These are phyloP conservation scores for Oscheius myriophilus DNA, from an alignment of 2,888 invertebrate species.

Conservation along the genomic window DNA sequence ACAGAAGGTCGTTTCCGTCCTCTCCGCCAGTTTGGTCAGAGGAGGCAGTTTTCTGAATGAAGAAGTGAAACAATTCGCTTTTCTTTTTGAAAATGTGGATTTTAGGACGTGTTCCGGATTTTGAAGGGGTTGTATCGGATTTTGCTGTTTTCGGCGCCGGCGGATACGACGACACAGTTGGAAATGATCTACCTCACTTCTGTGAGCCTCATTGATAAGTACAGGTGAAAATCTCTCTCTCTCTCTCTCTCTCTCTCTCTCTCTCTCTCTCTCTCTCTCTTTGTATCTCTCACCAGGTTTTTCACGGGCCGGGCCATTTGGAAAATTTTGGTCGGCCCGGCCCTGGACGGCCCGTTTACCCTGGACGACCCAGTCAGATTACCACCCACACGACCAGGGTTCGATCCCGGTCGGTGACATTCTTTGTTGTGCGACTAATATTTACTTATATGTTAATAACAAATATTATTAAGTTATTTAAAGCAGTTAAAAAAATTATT, in stretches of 20 bases:
- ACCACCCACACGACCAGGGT: too few relatives aligned
- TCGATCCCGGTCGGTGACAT: too few relatives aligned
- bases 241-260: background rate
- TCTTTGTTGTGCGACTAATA: too few relatives aligned
- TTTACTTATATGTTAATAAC: too few relatives aligned
- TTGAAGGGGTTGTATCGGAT: slow-evolving; percentile 63
- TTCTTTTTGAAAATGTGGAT: background rate
- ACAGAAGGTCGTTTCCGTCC: slow-evolving; percentile 35
- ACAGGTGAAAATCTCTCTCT: background rate
- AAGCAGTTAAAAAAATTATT: too few relatives aligned
- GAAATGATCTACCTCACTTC: slow-evolving; percentile 44
- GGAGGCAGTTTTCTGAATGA: slow-evolving; percentile 27
- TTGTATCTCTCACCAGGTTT: too few relatives aligned
- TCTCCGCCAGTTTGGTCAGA: slow-evolving; percentile 36
- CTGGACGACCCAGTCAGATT: too few relatives aligned
- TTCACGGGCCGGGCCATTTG: too few relatives aligned
- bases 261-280: background rate
- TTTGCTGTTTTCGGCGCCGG: slow-evolving; percentile 56
- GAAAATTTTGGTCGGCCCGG: too few relatives aligned
- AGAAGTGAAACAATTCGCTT: slow-evolving; percentile 27
- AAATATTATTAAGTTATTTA: too few relatives aligned
- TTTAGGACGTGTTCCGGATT: slow-evolving; percentile 56
- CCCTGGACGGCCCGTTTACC: too few relatives aligned
- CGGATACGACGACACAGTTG: slow-evolving; percentile 47
- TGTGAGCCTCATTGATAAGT: slow-evolving; percentile 19